A percentile compares a stretch with the other conserved stretches of the same genome.
phyloP scores from a whole-genome alignment of 2,113 vertebrate species.

The Zosterops lateralis region DNA sequence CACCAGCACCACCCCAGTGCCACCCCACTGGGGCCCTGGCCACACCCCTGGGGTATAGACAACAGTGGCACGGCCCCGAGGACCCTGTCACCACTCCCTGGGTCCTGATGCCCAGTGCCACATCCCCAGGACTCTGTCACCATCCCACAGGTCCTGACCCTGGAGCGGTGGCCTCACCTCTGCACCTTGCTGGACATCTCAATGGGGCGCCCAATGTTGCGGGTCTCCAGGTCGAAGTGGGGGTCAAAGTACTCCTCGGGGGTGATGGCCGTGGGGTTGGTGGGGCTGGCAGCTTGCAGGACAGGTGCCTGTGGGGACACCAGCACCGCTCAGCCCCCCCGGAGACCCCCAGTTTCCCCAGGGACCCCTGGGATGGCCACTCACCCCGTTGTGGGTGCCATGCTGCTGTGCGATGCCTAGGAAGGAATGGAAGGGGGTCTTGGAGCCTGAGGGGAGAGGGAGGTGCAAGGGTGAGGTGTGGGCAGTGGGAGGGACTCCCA shows the following conservation, averaged over 20 bases:
- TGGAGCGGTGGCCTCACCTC: conserved; percentile 73
- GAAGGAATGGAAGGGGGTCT: conserved; percentile 96
- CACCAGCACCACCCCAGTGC: fast-evolving
- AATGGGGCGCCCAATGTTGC: conserved; percentile 91
- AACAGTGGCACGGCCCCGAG: fast-evolving
- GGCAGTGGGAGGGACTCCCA: neutral
- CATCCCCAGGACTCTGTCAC: neutral
- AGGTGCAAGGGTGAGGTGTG: neutral
- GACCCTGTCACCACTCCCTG: no score
- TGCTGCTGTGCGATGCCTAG: conserved; percentile 96
- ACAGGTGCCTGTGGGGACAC: conserved; percentile 76
- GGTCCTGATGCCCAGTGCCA: neutral
- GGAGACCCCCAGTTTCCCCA: fast-evolving
- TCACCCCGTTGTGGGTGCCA: conserved; percentile 86
- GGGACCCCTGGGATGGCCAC: neutral
- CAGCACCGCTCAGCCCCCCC: neutral
- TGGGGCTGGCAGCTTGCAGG: conserved; percentile 86
- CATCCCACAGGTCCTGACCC: fast-evolving
- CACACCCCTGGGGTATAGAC: fast-evolving
- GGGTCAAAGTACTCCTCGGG: conserved; percentile 94
- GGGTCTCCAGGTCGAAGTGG: conserved; percentile 77
- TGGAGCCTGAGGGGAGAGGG: conserved; percentile 75
- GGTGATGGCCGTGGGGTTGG: conserved; percentile 90
- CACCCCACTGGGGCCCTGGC: fast-evolving
- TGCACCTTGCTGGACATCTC: conserved; percentile 97